Conservation (phyloP, 2,113 vertebrate species). For the Lepisosteus osseus region DNA sequence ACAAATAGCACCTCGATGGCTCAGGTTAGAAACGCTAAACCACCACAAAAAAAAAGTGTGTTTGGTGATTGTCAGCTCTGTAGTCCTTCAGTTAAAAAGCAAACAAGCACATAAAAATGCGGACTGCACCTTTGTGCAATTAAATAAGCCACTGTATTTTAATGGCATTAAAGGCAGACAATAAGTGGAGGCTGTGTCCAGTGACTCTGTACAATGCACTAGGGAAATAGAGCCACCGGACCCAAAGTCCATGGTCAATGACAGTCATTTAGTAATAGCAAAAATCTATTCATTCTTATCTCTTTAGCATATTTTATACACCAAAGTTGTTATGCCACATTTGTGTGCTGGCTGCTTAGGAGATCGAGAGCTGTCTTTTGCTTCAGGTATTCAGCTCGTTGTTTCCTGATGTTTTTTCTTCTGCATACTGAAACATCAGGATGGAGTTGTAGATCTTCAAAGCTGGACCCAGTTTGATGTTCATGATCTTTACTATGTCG, state of each 20-base stretch:
- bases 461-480: constrained; percentile 69
- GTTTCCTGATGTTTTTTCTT: constrained; percentile 42
- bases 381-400: constrained; percentile 33
- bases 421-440: constrained; percentile 67
- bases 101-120: constrained; percentile 15
- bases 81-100: constrained; percentile 13
- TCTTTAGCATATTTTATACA: neutral
- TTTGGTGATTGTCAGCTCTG: constrained; percentile 42
- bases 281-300: constrained; percentile 5
- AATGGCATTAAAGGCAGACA: constrained; percentile 32
- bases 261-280: constrained; percentile 6
- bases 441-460: constrained; percentile 77
- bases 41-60: constrained; percentile 6
- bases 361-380: neutral
- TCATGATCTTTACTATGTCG: constrained; percentile 71
- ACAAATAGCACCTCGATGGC: constrained; percentile 41
- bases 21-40: constrained; percentile 9
- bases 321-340: neutral
- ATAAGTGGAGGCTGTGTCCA: constrained; percentile 18
- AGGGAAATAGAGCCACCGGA: constrained; percentile 15
- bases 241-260: constrained; percentile 16
- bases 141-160: constrained; percentile 20
- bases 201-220: neutral
- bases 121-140: constrained; percentile 10
- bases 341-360: neutral